Evolutionary conservation across 2,797 vertebrate genomes (phyloP).

Genomic region (Australoheros facetus): DNA sequence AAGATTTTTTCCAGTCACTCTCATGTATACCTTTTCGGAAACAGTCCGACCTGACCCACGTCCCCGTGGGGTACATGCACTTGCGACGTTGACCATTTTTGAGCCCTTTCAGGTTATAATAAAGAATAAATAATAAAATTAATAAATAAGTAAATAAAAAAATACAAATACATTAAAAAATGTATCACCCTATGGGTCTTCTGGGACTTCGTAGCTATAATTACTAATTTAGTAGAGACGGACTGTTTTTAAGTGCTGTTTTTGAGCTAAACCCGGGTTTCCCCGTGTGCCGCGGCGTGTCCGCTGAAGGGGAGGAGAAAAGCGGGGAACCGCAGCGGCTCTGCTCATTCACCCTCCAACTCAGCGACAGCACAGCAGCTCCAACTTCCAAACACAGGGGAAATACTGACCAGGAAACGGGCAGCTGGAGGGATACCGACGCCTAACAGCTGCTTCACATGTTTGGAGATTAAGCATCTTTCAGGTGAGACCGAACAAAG

Average conservation of each 20-base stretch:
- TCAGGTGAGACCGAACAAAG: constrained; percentile 17
- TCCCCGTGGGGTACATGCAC: too few relatives aligned
- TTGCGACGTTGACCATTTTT: too few relatives aligned
- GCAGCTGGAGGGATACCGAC: not conserved
- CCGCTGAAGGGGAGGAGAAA: not conserved
- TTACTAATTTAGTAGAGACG: too few relatives aligned
- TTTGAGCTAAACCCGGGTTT: not conserved
- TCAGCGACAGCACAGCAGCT: constrained; percentile 13
- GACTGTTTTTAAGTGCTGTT: not conserved
- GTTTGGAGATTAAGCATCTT: fast-evolving
- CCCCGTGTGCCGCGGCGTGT: not conserved
- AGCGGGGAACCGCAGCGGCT: not conserved
- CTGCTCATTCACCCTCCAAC: constrained; percentile 14
- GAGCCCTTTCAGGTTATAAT: too few relatives aligned
- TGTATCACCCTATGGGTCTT: not conserved
- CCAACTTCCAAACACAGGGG: constrained; percentile 49
- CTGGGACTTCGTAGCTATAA: too few relatives aligned
- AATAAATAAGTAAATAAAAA: too few relatives aligned
- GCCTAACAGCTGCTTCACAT: not conserved
- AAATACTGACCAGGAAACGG: constrained; percentile 14
- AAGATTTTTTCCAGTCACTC: too few relatives aligned
- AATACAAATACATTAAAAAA: not conserved
- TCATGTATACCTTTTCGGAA: too few relatives aligned
- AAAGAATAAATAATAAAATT: too few relatives aligned
- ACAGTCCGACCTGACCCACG: too few relatives aligned